These are phyloP conservation scores for Champsocephalus esox DNA, from an alignment of 2,797 vertebrate genomes.

Conservation along the genomic window DNA sequence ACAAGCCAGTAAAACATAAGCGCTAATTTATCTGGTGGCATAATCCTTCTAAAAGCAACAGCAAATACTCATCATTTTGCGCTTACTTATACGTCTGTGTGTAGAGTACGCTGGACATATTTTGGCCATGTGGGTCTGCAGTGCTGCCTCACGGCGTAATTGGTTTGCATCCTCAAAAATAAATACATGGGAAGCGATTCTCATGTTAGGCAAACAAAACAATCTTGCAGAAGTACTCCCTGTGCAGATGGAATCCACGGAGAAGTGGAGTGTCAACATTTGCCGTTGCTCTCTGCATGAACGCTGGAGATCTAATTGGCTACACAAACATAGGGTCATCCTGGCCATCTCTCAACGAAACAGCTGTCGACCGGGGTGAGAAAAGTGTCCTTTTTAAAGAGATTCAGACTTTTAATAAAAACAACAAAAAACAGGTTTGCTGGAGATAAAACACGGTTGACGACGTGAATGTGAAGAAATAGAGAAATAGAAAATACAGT, in stretches of 20 bases:
- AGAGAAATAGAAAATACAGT: slow-evolving; percentile 76
- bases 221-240: slow-evolving; percentile 77
- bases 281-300: slow-evolving; percentile 66
- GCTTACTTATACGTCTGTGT: slow-evolving; percentile 28
- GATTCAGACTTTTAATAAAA: slow-evolving; percentile 45
- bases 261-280: slow-evolving; percentile 80
- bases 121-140: slow-evolving; percentile 60
- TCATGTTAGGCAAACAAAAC: slow-evolving; percentile 84
- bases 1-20: slow-evolving; percentile 18
- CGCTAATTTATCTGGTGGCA: slow-evolving; percentile 31
- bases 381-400: slow-evolving; percentile 66
- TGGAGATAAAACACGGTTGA: slow-evolving; percentile 39
- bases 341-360: slow-evolving; percentile 67
- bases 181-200: slow-evolving; percentile 84
- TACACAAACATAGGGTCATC: slow-evolving; percentile 75
- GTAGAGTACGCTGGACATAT: slow-evolving; percentile 46
- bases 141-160: slow-evolving; percentile 72
- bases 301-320: slow-evolving; percentile 76
- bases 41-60: slow-evolving; percentile 25
- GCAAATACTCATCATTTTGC: slow-evolving; percentile 31
- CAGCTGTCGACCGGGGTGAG: slow-evolving; percentile 48
- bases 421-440: slow-evolving; percentile 35
- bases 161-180: slow-evolving; percentile 83
- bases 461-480: slow-evolving; percentile 68
- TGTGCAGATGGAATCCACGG: slow-evolving; percentile 73